Conservation (phyloP, 2,797 vertebrate species). For the Pelochelys cantorii region DNA sequence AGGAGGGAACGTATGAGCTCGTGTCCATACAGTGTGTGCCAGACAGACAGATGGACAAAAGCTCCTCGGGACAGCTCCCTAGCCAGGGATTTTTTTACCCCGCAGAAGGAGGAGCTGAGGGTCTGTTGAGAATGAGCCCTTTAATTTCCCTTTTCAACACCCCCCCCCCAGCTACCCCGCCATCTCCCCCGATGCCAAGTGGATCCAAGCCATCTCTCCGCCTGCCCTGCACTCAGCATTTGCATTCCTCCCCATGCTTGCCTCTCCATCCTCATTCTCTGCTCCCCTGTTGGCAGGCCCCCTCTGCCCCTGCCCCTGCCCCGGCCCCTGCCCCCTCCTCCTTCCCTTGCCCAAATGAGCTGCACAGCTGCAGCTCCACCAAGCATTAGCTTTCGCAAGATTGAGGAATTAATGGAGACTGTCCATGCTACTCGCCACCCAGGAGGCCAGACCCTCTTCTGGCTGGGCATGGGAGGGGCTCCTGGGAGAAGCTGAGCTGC, state of each 20-base stretch:
- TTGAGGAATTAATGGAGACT: conserved; percentile 82
- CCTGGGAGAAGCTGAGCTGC: conserved; percentile 24
- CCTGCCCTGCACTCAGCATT: not conserved
- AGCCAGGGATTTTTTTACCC: not conserved
- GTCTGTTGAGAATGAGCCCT: not conserved
- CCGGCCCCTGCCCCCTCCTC: not conserved
- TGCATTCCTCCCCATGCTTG: conserved; percentile 7
- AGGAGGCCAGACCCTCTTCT: conserved; percentile 27
- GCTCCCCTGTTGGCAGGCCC: not conserved
- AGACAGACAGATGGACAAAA: not conserved
- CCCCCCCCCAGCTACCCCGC: not conserved
- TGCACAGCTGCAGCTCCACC: conserved; percentile 46
- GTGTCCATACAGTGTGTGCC: not conserved
- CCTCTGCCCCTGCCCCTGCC: not conserved
- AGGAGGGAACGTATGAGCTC: not conserved
- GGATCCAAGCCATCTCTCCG: not conserved
- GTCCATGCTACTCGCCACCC: conserved; percentile 69
- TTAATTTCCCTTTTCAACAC: not conserved
- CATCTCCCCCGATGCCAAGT: not conserved
- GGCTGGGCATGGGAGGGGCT: conserved; percentile 42
- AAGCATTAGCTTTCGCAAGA: conserved; percentile 85
- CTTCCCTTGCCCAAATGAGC: conserved; percentile 30
- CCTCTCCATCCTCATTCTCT: conserved; percentile 25
- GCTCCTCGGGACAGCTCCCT: not conserved
- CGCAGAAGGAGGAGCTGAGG: not conserved